Percentiles rank a stretch among this genome's conserved stretches.
Conservation (phyloP, 2,113 vertebrate genomes). For the Himantopus leucocephalus region DNA sequence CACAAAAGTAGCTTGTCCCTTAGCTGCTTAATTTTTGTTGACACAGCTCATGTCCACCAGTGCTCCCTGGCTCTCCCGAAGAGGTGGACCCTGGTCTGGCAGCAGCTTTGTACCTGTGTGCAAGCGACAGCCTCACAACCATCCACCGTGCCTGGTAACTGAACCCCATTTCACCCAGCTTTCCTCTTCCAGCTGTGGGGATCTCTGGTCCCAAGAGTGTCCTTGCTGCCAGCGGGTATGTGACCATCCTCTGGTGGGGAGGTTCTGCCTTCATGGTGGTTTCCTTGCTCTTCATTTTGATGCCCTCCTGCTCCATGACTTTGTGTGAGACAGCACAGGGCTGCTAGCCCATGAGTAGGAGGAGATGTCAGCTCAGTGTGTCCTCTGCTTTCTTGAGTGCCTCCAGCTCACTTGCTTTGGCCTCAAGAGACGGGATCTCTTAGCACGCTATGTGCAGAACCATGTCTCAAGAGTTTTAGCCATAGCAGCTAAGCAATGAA, state of each 20-base stretch:
- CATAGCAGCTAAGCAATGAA: background rate
- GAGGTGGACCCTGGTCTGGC: background rate
- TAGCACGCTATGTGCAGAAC: background rate
- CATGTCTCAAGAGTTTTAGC: background rate
- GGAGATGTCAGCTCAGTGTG: background rate
- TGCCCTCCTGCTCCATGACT: background rate
- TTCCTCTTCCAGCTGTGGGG: background rate
- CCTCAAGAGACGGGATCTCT: background rate
- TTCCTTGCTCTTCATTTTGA: background rate
- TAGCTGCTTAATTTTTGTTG: background rate
- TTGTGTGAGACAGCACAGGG: background rate
- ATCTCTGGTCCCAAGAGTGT: background rate
- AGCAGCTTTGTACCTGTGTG: background rate
- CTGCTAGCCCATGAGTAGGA: background rate
- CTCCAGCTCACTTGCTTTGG: accelerated
- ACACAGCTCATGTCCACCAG: background rate
- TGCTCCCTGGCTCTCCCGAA: accelerated
- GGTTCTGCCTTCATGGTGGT: background rate
- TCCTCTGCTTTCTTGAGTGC: background rate
- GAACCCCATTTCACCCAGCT: background rate
- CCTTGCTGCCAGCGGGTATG: background rate
- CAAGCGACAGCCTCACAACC: background rate
- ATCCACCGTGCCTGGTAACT: accelerated
- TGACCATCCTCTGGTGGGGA: background rate
- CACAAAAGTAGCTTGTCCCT: background rate